Evolutionary conservation across 2,888 invertebrate genomes (phyloP).

Genomic region (Hirtodrosophila histrioides): DNA sequence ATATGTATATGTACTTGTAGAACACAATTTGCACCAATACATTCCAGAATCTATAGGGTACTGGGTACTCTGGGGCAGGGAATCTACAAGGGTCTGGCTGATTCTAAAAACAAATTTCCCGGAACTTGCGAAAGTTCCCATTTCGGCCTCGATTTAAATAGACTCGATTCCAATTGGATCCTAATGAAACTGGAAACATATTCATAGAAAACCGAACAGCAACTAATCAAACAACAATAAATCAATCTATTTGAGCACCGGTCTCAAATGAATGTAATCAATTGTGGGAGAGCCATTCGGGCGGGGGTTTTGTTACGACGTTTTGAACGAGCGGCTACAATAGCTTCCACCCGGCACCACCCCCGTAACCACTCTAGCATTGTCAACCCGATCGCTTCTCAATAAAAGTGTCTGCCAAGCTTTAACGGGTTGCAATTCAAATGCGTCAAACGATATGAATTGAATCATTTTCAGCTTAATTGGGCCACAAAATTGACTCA

Average conservation of each 20-base stretch:
- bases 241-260: constrained; percentile 39
- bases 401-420: constrained; percentile 4
- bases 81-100: constrained; percentile 57
- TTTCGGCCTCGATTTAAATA: neutral
- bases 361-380: neutral
- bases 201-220: neutral
- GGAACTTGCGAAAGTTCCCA: constrained; percentile 51
- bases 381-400: constrained; percentile 6
- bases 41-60: constrained; percentile 10
- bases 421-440: constrained; percentile 41
- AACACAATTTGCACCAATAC: constrained; percentile 1
- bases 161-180: neutral
- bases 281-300: no score
- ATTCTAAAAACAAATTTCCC: constrained; percentile 65
- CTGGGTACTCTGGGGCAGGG: constrained; percentile 27
- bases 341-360: no score
- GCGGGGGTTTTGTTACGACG: no score
- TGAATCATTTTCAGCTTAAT: constrained; percentile 39
- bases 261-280: constrained; percentile 15
- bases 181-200: constrained; percentile 3
- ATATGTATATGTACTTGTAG: constrained; percentile 1
- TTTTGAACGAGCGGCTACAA: no score
- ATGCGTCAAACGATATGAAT: constrained; percentile 57
- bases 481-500: constrained; percentile 36
- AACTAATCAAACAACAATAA: constrained; percentile 40